Evolutionary conservation across 30 jellyfish, hydroid and myxozoan genomes (phyloP).

Genomic region (Phacellophora camtschatica): DNA sequence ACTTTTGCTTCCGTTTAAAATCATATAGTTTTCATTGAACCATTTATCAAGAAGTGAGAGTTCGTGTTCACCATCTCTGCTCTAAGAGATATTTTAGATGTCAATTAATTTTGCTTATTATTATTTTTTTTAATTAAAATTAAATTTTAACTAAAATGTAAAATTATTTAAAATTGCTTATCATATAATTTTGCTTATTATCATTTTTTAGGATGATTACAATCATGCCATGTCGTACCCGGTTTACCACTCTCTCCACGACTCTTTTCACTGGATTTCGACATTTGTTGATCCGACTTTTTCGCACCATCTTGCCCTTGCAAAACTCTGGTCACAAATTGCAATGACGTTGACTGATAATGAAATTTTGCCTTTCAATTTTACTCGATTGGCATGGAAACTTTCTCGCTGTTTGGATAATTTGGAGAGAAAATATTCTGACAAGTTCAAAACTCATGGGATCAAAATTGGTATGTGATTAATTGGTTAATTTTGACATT

Average conservation of each 20-base stretch:
- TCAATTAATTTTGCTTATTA: too few relatives aligned
- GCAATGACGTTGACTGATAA: slow-evolving; percentile 51
- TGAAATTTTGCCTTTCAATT: slow-evolving; percentile 58
- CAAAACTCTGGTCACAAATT: slow-evolving; percentile 61
- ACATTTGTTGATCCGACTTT: slow-evolving; percentile 68
- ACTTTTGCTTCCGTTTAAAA: too few relatives aligned
- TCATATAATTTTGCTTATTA: too few relatives aligned
- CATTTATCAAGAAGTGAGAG: too few relatives aligned
- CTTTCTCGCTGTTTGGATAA: slow-evolving; percentile 29
- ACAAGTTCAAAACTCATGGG: slow-evolving; percentile 9
- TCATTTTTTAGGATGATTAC: slow-evolving; percentile 35
- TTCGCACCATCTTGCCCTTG: slow-evolving; percentile 59
- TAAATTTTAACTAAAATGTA: too few relatives aligned
- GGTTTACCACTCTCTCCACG: slow-evolving; percentile 76
- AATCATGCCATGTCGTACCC: slow-evolving; percentile 66
- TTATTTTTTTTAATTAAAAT: too few relatives aligned
- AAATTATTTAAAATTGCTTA: too few relatives aligned
- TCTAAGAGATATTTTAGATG: too few relatives aligned
- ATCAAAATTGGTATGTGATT: slow-evolving; percentile 27
- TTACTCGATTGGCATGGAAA: slow-evolving; percentile 55
- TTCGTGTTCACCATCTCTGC: too few relatives aligned
- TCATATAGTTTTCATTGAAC: too few relatives aligned
- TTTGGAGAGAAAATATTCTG: slow-evolving; percentile 16
- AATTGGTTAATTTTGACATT: too few relatives aligned
- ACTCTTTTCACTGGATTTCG: slow-evolving; percentile 61